Conservation (phyloP, 2,888 invertebrate species). For the Caenorhabditis sulstoni region DNA sequence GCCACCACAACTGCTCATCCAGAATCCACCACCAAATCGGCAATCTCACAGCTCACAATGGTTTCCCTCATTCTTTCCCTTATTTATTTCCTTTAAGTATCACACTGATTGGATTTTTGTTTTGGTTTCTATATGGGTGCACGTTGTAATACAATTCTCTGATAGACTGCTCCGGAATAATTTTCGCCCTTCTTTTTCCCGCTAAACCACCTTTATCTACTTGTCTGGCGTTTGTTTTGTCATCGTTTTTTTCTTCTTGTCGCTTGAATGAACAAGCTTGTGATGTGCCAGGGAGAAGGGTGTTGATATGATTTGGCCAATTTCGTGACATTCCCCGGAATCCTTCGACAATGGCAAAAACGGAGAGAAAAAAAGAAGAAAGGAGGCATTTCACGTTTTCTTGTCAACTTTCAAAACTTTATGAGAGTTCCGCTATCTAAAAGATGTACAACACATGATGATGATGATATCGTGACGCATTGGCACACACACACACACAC, state of each 20-base stretch:
- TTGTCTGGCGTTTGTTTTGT: too few species aligned
- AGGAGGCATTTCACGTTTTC: neutral
- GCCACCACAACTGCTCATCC: constrained; percentile 8
- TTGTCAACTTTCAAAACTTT: constrained; percentile 61
- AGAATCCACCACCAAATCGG: constrained; percentile 17
- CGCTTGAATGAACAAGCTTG: constrained; percentile 28
- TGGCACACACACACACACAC: constrained; percentile 12
- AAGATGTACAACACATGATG: constrained; percentile 56
- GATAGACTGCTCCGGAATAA: neutral
- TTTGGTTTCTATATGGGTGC: too few species aligned
- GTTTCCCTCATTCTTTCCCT: neutral
- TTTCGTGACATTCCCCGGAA: neutral
- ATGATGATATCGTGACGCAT: neutral
- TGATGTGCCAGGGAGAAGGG: neutral
- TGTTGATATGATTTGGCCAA: constrained; percentile 48
- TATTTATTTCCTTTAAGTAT: neutral
- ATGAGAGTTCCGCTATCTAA: constrained; percentile 60
- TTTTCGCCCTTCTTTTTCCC: constrained; percentile 11
- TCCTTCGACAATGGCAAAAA: neutral
- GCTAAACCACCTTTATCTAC: too few species aligned
- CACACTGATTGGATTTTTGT: too few species aligned
- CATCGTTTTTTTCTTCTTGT: neutral
- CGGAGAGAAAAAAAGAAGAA: too few species aligned
- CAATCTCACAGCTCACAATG: neutral
- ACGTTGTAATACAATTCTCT: too few species aligned